Conservation (phyloP, 2,113 vertebrate genomes). For the Takifugu flavidus region DNA sequence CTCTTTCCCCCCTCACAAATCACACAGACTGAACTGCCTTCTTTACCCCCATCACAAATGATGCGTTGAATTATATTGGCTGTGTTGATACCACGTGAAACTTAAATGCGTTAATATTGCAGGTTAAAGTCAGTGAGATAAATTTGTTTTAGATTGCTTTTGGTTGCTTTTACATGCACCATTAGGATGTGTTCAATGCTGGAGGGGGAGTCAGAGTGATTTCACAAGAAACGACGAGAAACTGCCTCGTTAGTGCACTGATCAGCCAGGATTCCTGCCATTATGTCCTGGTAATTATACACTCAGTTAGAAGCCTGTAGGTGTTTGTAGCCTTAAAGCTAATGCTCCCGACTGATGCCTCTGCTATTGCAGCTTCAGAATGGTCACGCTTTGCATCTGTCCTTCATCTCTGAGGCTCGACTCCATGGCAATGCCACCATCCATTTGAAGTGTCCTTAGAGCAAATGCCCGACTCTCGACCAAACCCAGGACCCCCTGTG, state of each 20-base stretch:
- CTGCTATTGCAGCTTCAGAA: conserved; percentile 23
- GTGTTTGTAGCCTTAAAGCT: conserved; percentile 57
- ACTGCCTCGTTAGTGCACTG: conserved; percentile 65
- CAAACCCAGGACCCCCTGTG: conserved; percentile 14
- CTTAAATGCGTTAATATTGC: neutral
- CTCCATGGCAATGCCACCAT: conserved; percentile 60
- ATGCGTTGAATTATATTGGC: conserved; percentile 1
- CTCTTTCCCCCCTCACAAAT: conserved; percentile 22
- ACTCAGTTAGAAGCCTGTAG: conserved; percentile 64
- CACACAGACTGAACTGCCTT: conserved; percentile 21
- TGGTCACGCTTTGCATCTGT: conserved; percentile 16
- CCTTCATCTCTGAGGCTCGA: conserved; percentile 49
- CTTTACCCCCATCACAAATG: neutral
- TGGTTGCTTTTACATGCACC: conserved; percentile 12
- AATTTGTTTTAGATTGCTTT: conserved; percentile 10
- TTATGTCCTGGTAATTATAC: conserved; percentile 66
- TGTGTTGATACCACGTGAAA: conserved; percentile 19
- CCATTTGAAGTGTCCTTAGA: conserved; percentile 61
- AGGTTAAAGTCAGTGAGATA: neutral
- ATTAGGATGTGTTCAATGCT: conserved; percentile 32
- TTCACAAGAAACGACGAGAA: conserved; percentile 55
- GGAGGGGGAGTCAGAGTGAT: conserved; percentile 33
- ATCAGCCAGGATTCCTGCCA: conserved; percentile 66
- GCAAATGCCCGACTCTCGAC: conserved; percentile 37
- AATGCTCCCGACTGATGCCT: conserved; percentile 58